Evolutionary conservation across 2,797 vertebrate genomes (phyloP).

Genomic region (Dromococcyx pavoninus): DNA sequence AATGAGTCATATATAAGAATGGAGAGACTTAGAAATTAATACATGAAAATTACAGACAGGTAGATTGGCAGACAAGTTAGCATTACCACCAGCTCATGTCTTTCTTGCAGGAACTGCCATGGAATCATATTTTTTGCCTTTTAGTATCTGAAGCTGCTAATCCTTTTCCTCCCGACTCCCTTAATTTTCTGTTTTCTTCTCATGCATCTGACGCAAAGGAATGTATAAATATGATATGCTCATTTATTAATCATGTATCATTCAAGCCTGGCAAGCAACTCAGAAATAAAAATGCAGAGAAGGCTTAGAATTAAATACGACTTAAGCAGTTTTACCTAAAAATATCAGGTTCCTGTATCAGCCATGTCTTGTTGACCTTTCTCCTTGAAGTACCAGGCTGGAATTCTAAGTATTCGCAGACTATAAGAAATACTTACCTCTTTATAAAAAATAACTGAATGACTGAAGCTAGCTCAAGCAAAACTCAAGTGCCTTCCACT

Average conservation of each 20-base stretch:
- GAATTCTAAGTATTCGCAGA: not conserved
- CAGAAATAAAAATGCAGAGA: constrained; percentile 40
- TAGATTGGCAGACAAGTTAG: not conserved
- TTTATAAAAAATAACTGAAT: not conserved
- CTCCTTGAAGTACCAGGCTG: not conserved
- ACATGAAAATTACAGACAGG: not conserved
- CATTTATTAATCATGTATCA: constrained; percentile 50
- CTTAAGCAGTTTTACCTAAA: constrained; percentile 36
- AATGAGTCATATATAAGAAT: not conserved
- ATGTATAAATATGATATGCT: not conserved
- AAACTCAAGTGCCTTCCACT: not conserved
- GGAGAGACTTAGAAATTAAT: not conserved
- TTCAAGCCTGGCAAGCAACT: constrained; percentile 4
- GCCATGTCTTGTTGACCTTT: constrained; percentile 17
- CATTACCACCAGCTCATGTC: not conserved
- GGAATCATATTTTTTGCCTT: not conserved
- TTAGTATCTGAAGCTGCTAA: not conserved
- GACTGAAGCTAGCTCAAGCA: not conserved
- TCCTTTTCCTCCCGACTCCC: not conserved
- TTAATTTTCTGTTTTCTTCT: constrained; percentile 7
- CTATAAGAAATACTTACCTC: not conserved
- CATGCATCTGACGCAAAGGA: constrained; percentile 1
- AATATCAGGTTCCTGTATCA: constrained; percentile 12
- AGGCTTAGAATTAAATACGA: constrained; percentile 15
- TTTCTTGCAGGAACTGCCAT: not conserved